phyloP scores from a whole-genome alignment of 1,140 invertebrate genomes.

The Stegodyphus mimosarum region DNA sequence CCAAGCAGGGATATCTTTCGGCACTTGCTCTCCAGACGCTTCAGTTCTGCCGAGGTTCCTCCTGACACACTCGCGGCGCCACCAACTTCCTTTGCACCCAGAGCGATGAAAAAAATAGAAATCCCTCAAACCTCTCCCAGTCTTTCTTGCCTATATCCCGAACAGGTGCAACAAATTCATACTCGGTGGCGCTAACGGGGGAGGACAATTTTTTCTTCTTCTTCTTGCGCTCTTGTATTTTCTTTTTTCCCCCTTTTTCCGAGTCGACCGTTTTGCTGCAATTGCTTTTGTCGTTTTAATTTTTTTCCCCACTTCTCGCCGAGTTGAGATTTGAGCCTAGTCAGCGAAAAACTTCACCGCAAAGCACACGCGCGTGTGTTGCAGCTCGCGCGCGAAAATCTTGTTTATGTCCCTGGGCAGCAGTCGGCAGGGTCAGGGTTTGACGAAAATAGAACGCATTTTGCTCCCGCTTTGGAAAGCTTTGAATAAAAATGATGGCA shows the following conservation, averaged over 20 bases:
- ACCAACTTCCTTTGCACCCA: slow-evolving; percentile 22
- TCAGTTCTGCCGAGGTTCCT: not conserved
- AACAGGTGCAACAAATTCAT: slow-evolving; percentile 55
- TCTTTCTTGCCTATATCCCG: not conserved
- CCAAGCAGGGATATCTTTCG: too few species aligned
- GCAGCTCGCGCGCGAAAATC: slow-evolving; percentile 4
- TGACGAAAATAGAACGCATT: slow-evolving; percentile 7
- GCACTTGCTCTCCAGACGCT: too few species aligned
- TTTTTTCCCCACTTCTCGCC: not conserved
- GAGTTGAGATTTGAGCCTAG: not conserved
- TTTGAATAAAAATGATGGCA: not conserved
- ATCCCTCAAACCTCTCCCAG: too few species aligned
- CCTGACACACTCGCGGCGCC: slow-evolving; percentile 13
- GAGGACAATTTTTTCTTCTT: not conserved
- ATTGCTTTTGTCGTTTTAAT: slow-evolving; percentile 16
- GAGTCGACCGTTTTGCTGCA: not conserved
- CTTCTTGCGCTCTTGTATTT: not conserved
- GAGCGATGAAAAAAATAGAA: slow-evolving; percentile 1
- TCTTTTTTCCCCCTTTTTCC: too few species aligned
- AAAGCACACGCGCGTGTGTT: not conserved
- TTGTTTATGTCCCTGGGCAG: slow-evolving; percentile 46
- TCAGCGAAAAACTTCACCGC: slow-evolving; percentile 27
- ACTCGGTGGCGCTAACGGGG: slow-evolving; percentile 24
- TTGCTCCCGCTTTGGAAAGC: not conserved
- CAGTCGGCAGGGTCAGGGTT: not conserved